Evolutionary conservation across 37 sponge, comb jelly and placozoan species (phyloP).

Genomic region (Petrosia ficiformis): DNA sequence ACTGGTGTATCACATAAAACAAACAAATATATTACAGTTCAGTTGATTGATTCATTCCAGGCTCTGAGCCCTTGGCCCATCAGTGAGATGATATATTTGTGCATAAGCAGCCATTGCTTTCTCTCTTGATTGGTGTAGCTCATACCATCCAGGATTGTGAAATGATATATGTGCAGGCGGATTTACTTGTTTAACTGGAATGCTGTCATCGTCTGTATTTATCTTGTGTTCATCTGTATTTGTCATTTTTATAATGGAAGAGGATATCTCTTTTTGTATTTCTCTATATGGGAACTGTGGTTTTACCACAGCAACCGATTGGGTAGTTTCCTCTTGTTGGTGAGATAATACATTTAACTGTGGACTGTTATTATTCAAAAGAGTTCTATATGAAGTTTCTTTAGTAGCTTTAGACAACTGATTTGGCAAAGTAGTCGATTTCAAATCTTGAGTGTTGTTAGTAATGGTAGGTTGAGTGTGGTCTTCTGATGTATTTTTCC

Average conservation of each 20-base stretch:
- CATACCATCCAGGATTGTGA: not conserved
- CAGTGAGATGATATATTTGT: no score
- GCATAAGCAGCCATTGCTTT: not conserved
- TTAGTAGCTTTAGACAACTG: not conserved
- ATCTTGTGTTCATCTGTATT: not conserved
- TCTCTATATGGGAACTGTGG: not conserved
- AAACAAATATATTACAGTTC: not conserved
- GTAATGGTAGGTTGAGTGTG: not conserved
- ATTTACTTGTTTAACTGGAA: not conserved
- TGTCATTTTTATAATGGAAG: not conserved
- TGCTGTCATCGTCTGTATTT: not conserved
- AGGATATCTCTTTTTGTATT: not conserved
- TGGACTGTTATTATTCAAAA: not conserved
- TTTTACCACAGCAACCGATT: not conserved
- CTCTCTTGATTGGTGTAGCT: not conserved
- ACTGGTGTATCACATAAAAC: no score
- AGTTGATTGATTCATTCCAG: no score
- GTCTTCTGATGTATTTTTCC: not conserved
- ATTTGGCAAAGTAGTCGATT: not conserved
- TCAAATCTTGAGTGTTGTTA: no score
- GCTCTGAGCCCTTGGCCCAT: no score
- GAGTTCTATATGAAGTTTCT: not conserved
- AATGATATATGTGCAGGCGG: not conserved
- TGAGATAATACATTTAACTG: not conserved
- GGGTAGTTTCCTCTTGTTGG: not conserved